Base-by-base conservation (phyloP, 2,888 invertebrate genomes). In the Tenthredo distinguenda region DNA sequence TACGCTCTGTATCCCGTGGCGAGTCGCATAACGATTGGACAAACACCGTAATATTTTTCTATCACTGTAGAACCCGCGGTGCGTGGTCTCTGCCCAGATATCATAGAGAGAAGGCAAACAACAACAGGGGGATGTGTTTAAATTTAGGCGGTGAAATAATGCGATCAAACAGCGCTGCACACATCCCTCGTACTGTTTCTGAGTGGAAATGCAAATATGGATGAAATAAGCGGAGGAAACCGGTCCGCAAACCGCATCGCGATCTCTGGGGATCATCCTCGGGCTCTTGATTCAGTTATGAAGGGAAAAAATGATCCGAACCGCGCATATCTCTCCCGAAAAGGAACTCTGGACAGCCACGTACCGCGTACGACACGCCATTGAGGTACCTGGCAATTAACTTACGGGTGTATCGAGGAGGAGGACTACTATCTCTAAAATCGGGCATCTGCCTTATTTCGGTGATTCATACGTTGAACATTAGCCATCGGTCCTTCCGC, bases 111-210 rank as follows among this genome's bases (percentile, higher is more conserved):
- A 43, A 62, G 47, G 71, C 86, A 87, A 87, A 86, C 86, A 88
- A 88, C 71, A 18, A 62, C 50, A 10, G 47, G 85, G 86, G 89
- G 87, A 88, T 91, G 91, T 92, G 91, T 93, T 93, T 92, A 92
- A 92, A 92, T 92, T 92, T 91, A 90, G 90, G 91, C 43, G 91
- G 91, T 91, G 91, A 92, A 92, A 93, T 93, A 92, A 93, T 93
- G n/a, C 43, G 43, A 43, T 43, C 72, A 92, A 92, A 93, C 92
- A 93, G 92, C 92, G 21, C 5, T 40, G 71, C 71, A 40, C 34
- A 74, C 15, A 43, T n/a, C 62, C 26, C 26, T 62, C 62, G 18
- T 12, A 26, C 62, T 21, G 21, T 62, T 62, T 55, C 7, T 55
- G 55, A 55, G 55, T 55, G 55, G n/a, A n/a, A 55, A 55, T 55